Percentiles rank a stretch among this genome's conserved stretches.
phyloP scores from a whole-genome alignment of 2,113 vertebrate species.

The Indri indri region DNA sequence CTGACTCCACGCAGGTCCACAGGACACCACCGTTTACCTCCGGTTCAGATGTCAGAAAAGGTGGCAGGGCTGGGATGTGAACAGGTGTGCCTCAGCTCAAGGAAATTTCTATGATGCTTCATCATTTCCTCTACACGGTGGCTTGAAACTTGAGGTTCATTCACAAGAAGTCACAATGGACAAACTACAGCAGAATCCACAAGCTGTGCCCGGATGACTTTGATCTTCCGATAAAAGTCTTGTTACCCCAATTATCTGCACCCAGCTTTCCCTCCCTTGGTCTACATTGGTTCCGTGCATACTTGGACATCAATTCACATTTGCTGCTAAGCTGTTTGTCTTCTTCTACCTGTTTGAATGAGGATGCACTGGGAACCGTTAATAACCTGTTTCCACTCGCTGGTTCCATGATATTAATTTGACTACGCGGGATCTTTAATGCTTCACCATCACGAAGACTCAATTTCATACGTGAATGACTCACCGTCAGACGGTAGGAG shows the following conservation, averaged over 20 bases:
- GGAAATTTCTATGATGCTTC: not conserved
- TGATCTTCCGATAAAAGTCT: not conserved
- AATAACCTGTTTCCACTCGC: not conserved
- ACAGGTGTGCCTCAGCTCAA: not conserved
- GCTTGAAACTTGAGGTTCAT: not conserved
- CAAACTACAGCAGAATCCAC: not conserved
- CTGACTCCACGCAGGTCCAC: too few species aligned
- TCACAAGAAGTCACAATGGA: not conserved
- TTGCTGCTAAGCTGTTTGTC: not conserved
- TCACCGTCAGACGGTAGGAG: not conserved
- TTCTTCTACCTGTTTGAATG: not conserved
- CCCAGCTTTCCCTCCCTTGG: not conserved
- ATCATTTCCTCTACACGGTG: not conserved
- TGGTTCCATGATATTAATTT: not conserved
- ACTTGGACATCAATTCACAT: not conserved
- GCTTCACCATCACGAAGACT: not conserved
- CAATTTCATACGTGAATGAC: slow-evolving; percentile 3
- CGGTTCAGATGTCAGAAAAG: not conserved
- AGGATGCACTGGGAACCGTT: not conserved
- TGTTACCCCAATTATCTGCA: not conserved
- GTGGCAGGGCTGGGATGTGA: not conserved
- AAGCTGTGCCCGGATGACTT: not conserved
- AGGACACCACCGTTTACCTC: too few species aligned
- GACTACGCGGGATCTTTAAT: not conserved
- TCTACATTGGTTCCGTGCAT: fast-evolving